Evolutionary conservation across 2,113 vertebrate species (phyloP).

Genomic region (Cryptomyrus ogoouensis): DNA sequence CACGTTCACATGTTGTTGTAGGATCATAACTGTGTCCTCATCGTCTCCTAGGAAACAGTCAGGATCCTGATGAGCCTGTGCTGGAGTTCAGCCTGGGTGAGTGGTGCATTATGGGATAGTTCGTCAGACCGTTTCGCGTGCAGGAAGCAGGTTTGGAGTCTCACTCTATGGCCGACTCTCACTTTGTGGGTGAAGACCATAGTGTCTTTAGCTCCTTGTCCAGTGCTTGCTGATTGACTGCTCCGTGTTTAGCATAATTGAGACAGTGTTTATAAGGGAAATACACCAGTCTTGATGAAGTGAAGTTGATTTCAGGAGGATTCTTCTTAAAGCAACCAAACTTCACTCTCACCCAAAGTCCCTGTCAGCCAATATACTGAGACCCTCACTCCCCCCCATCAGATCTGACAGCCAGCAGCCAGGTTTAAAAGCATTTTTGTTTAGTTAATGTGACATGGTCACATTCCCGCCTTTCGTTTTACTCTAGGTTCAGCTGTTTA

Average conservation of each 20-base stretch:
- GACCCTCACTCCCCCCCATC: neutral
- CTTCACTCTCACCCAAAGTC: neutral
- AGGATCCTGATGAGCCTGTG: slow-evolving; percentile 94
- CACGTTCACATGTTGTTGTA: neutral
- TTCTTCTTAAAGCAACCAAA: neutral
- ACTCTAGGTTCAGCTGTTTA: neutral
- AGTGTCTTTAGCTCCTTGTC: neutral
- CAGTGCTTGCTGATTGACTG: neutral
- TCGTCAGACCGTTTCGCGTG: neutral
- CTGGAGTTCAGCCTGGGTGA: slow-evolving; percentile 96
- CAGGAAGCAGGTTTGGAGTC: neutral
- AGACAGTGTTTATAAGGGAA: neutral
- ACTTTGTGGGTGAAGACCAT: neutral
- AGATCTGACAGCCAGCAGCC: neutral
- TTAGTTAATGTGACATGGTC: neutral
- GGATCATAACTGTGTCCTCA: neutral
- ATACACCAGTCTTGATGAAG: neutral
- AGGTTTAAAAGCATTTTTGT: slow-evolving; percentile 2
- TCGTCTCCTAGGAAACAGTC: slow-evolving; percentile 74
- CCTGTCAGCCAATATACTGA: neutral
- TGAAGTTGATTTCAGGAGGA: neutral
- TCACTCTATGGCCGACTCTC: neutral
- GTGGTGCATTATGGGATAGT: slow-evolving; percentile 35
- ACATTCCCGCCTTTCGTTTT: neutral
- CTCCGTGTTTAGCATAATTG: neutral